These are phyloP conservation scores for Natator depressus DNA, from an alignment of 2,113 vertebrate genomes.

Conservation along the genomic window DNA sequence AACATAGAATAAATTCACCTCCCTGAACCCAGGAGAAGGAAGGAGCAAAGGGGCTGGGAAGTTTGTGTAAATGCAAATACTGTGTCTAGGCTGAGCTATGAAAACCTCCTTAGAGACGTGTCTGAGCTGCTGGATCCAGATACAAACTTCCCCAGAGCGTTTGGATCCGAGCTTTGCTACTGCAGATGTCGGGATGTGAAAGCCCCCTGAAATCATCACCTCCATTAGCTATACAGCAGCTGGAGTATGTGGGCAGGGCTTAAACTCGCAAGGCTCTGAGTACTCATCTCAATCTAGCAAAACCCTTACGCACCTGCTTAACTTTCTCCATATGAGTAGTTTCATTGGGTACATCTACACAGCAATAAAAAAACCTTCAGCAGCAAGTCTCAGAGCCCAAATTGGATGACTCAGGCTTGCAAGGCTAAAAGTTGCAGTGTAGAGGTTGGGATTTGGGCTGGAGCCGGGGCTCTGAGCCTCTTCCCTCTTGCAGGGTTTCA, in stretches of 20 bases:
- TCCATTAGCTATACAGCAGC: not conserved
- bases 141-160: not conserved
- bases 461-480: not conserved
- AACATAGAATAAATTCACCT: not conserved
- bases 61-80: not conserved
- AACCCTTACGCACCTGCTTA: not conserved
- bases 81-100: not conserved
- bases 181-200: not conserved
- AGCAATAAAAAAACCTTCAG: not conserved
- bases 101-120: not conserved
- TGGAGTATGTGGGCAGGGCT: not conserved
- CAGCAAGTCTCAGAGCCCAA: not conserved
- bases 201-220: not conserved
- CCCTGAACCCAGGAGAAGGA: not conserved
- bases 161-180: not conserved
- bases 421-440: not conserved
- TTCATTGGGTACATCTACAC: not conserved
- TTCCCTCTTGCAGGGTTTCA: not conserved
- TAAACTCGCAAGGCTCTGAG: not conserved
- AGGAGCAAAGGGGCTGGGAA: accelerated
- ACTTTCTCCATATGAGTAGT: not conserved
- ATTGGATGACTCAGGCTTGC: not conserved
- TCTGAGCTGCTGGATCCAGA: not conserved
- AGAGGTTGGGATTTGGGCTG: not conserved
- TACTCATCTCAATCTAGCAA: not conserved